These are phyloP conservation scores for Chydorus sphaericus DNA, from an alignment of 2,888 invertebrate genomes.

Conservation along the genomic window DNA sequence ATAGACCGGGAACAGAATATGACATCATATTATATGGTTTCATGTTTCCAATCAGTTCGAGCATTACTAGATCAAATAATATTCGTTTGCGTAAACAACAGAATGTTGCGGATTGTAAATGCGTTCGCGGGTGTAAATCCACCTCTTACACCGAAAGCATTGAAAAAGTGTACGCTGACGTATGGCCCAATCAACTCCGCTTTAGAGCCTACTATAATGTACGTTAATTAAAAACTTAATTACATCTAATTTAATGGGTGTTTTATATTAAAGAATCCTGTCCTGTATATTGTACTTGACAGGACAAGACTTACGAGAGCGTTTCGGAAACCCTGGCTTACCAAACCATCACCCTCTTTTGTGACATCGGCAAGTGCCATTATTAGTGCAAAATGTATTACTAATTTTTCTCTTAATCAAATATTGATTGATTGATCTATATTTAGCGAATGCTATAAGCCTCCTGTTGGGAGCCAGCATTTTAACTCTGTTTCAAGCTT, in stretches of 20 bases:
- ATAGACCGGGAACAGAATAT: too few species aligned
- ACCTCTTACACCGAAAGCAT: neutral
- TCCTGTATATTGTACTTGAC: neutral
- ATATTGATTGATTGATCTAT: too few species aligned
- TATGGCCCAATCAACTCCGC: neutral
- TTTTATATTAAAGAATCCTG: neutral
- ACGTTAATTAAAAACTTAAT: neutral
- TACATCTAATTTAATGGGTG: neutral
- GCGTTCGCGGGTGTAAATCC: neutral
- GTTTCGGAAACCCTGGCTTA: neutral
- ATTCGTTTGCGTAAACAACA: neutral
- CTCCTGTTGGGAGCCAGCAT: slow-evolving; percentile 1
- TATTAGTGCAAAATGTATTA: neutral
- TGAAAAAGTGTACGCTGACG: neutral
- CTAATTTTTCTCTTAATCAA: neutral
- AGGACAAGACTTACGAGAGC: neutral
- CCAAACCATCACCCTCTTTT: neutral
- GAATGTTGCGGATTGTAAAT: neutral
- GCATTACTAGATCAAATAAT: too few species aligned
- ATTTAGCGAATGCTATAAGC: neutral
- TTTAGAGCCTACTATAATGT: slow-evolving; percentile 5
- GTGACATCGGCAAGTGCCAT: neutral
- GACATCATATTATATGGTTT: too few species aligned
- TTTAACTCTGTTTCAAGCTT: slow-evolving; percentile 4
- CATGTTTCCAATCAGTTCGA: too few species aligned